These are phyloP conservation scores for Heteractis magnifica DNA, from an alignment of 92 coral and sea anemone species.

Conservation along the genomic window DNA sequence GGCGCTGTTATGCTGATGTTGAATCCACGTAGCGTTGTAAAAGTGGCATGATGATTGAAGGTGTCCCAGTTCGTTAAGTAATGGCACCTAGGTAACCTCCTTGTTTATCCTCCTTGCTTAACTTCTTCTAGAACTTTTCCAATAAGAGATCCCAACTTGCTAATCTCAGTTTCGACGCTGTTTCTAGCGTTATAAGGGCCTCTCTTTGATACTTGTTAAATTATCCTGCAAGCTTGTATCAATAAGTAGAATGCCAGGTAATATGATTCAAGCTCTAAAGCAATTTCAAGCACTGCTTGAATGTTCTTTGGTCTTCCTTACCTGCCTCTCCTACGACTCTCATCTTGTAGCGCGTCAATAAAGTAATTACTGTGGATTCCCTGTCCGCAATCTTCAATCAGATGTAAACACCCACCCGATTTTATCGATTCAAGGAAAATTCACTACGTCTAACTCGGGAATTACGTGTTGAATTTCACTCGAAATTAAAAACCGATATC, in stretches of 20 bases:
- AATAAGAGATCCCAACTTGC: not conserved
- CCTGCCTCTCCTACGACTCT: slow-evolving; percentile 23
- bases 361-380: slow-evolving; percentile 29
- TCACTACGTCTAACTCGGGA: too few relatives aligned
- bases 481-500: too few relatives aligned
- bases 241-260: slow-evolving; percentile 25
- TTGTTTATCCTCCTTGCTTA: not conserved
- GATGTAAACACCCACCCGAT: too few relatives aligned
- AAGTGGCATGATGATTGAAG: not conserved
- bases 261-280: slow-evolving; percentile 50
- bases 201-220: too few relatives aligned
- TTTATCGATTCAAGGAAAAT: too few relatives aligned
- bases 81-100: not conserved
- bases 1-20: too few relatives aligned
- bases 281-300: slow-evolving; percentile 46
- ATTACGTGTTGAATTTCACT: too few relatives aligned
- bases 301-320: slow-evolving; percentile 51
- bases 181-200: not conserved
- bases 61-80: not conserved
- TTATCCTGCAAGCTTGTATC: not conserved
- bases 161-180: not conserved
- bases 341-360: slow-evolving; percentile 52
- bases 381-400: too few relatives aligned
- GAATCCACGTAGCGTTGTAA: too few relatives aligned
- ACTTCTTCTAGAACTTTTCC: not conserved